Evolutionary conservation across 2,888 invertebrate species (phyloP), one percentile per base, ranked within the genome.

Genomic region (Thera britannica): DNA sequence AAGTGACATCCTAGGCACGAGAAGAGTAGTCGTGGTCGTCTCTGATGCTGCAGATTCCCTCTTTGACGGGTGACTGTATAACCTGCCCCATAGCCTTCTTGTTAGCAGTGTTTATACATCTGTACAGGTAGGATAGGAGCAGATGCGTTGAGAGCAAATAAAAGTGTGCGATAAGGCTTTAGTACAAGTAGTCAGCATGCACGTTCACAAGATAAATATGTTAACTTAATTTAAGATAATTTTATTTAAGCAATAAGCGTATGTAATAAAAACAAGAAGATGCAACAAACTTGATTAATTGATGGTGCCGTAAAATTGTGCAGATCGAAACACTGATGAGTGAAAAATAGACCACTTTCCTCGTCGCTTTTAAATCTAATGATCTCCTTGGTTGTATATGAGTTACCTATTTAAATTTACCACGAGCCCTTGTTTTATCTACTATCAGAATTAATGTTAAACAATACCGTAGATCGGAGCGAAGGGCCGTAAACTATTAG

Each of bases 11-110:
- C 93, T 79, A 11, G 92, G 92, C 65, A 92, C 91, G 75, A 97
- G 94, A 75, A 96, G 93, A 4, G 97, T 97, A 11, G 97, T 97
- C 67, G 97, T 97, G 51, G 97, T 97, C 65, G 96, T 95, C 88
- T 97, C 97, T 65, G 97, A 97, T 12, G 96, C 95, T 72, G 96
- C 96, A 3, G 97, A 97, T 88, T 97, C 97, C 70, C 97, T 94
- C 88, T 97, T 97, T 77, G 96, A 95, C 64, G 96, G 95, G 79
- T 97, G 97, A 84, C 95, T 96, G 94, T 95, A 96, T 83, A 96
- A 94, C 92, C 96, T 96, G 94, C 78, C 79, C 82, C 83, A 84
- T 77, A 78, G 75, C 77, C 79, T 77, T 80, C 80, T 78, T 75
- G 77, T 80, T 82, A 79, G 77, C 78, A 75, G 77, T 73, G 78